Base-by-base conservation (phyloP, 2,888 invertebrate species). In the Alcis repandata region DNA sequence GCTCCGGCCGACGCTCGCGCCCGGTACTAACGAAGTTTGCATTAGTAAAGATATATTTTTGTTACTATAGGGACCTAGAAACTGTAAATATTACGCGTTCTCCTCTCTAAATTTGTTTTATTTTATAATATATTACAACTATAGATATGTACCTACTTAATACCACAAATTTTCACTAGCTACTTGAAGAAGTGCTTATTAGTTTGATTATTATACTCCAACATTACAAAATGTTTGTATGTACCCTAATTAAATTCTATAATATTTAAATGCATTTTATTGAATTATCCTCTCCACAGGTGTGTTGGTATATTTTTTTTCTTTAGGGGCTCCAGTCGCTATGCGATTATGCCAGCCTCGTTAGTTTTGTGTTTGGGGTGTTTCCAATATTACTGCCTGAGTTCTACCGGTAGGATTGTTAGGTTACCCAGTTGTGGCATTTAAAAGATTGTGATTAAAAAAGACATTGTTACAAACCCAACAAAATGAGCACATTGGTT, bases 221-320 rank as follows among this genome's bases (percentile, higher is more conserved):
- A 87, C 89, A 90, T 91, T 91, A 91, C 90, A 91, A 91, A 90
- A 88, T 90, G 90, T 92, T 93, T 93, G 92, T 93, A 92, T 92
- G 91, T 92, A 93, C 90, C 90, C 87, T 91, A 90, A 92, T 91
- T 92, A 92, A 93, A 93, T 92, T 91, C 89, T 92, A 92, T 92
- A 87, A 91, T 89, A 92, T 89, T 89, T 85, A 80, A 78, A 75
- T 78, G 81, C 71, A 77, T 87, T 89, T 88, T 81, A 85, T 86
- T 89, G 3, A 27, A 80, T 67, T 67, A 52, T 59, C 45, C 51
- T 43, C 27, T 8, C 32, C 11, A 22, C 10, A 13, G 15, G 45
- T 20, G 13, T 45, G 15, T 27, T 27, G n/a, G n/a, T n/a, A n/a
- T n/a, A n/a, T n/a, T n/a, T n/a, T n/a, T n/a, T n/a, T n/a, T n/a